Evolutionary conservation across 1,140 invertebrate genomes (phyloP), one percentile per base, ranked within the genome.

Genomic region (Aradophagus sp.): DNA sequence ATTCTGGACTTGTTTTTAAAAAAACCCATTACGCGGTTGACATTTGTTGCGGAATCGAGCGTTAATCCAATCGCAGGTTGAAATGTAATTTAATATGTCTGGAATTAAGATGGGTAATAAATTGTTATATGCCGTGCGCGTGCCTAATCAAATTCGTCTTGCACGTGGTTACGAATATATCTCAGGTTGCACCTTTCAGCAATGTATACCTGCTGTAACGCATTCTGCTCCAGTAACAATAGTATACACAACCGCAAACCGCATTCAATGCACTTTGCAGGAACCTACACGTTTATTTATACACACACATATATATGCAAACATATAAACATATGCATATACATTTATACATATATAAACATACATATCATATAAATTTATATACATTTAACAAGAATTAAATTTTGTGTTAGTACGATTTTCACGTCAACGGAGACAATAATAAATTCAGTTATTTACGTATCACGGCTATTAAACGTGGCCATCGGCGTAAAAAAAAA

Each of bases 361-460:
- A 55, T 35, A 44, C 47, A 34, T 32, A 52, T 34, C 50, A 10
- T 29, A 47, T 72, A 62, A 72, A n/a, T n/a, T n/a, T n/a, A n/a
- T n/a, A n/a, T n/a, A n/a, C n/a, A n/a, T n/a, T 72, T 53, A 62
- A 72, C 55, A 55, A 50, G 56, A 73, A 73, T 72, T 61, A 66
- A 61, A 72, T 73, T 73, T 66, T 32, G 50, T 20, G 47, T 66
- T 72, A 66, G 47, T 44, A 56, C 56, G 47, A 71, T 65, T 66
- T 62, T 53, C 50, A 62, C 47, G 63, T 61, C 42, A 59, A 56
- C 42, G 13, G 36, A 17, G 26, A 16, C 19, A 45, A 55, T 53
- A 56, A 61, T 72, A 66, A 61, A 66, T 72, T 50, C 20, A 39
- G 29, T 61, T 66, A 56, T 66, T 62, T 72, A 55, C 23, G 41